phyloP scores from a whole-genome alignment of 2,797 vertebrate genomes.

The Liparis tanakae region DNA sequence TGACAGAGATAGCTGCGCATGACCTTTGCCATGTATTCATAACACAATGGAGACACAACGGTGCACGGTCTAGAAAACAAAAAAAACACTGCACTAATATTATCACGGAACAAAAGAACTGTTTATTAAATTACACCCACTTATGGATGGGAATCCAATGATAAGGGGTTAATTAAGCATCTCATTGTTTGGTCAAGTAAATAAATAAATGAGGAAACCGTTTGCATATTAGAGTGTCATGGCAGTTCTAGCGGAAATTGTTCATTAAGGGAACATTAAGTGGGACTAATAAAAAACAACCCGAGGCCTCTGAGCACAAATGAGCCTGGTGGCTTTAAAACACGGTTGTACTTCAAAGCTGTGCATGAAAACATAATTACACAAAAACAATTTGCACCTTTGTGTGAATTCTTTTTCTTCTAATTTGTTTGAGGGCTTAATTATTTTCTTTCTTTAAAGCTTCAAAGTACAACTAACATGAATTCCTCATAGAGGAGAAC shows the following conservation, averaged over 20 bases:
- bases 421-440: slow-evolving; percentile 13
- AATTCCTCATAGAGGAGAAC: not conserved
- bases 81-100: not conserved
- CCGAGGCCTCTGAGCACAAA: slow-evolving; percentile 5
- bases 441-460: not conserved
- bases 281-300: not conserved
- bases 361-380: slow-evolving; percentile 24
- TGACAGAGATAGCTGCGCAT: slow-evolving; percentile 53
- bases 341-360: slow-evolving; percentile 9
- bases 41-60: slow-evolving; percentile 29
- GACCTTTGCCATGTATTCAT: slow-evolving; percentile 63
- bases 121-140: not conserved
- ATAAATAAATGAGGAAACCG: not conserved
- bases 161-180: not conserved
- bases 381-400: not conserved
- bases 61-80: not conserved
- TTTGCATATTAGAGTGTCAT: not conserved
- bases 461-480: slow-evolving; percentile 1
- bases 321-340: slow-evolving; percentile 18
- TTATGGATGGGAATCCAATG: not conserved
- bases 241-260: not conserved
- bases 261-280: not conserved
- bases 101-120: not conserved
- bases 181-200: not conserved
- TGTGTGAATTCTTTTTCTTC: too few relatives aligned